Evolutionary conservation across 2,888 invertebrate genomes (phyloP), one percentile per base, ranked within the genome.

Genomic region (Cheilosia urbana): DNA sequence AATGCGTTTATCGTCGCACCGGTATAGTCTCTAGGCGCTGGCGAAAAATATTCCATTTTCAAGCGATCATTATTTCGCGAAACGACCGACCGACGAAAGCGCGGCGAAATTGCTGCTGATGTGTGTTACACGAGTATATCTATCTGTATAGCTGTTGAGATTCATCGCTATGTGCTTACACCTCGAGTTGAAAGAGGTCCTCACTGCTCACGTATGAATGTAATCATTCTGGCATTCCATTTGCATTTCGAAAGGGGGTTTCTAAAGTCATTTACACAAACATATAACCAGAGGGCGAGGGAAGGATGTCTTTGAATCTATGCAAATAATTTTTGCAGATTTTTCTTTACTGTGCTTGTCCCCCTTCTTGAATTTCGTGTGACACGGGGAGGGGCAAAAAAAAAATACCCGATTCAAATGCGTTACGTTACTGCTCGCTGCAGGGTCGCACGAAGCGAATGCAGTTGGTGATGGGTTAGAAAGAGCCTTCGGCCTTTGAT

Each of bases 171-270:
- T 81, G 53, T 77, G 72, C 57, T 77, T 73, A 85, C 85, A 85
- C 76, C 72, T 76, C 19, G 51, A 66, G 53, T 79, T 65, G 73
- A 79, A 83, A 72, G 79, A 60, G 62, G 66, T 77, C 76, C 72
- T 77, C 72, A 77, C 68, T 77, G 72, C 72, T 81, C 72, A 81
- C 72, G 72, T 81, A 77, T 81, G 81, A 85, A 77, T 85, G 81
- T 77, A 81, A 85, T 81, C 85, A 68, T 81, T 81, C 72, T 77
- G 76, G 63, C 72, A 77, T 77, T 85, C 81, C 85, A 85, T 81
- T 85, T 85, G 76, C 85, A 81, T 85, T 72, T 77, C 27, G 72
- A 81, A 77, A 81, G 60, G 51, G 72, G 51, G 62, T 77, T 81
- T 81, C 72, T 57, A 72, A 57, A 75, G 60, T 76, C 73, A 34